Evolutionary conservation across 2,888 invertebrate species (phyloP).

Genomic region (Morpho deidamia): DNA sequence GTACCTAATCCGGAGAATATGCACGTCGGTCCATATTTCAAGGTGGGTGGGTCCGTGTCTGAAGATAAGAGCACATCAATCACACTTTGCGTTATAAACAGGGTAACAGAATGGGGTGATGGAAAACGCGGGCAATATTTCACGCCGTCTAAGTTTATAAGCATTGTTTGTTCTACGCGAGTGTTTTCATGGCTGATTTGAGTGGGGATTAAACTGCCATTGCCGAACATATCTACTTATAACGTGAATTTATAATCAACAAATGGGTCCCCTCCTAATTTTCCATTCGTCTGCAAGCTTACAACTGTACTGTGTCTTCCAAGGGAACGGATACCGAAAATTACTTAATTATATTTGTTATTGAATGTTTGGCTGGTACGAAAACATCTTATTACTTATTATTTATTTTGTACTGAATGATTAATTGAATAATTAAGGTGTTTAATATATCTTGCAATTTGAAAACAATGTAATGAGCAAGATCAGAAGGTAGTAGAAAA

Average conservation of each 20-base stretch:
- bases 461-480: too few relatives aligned
- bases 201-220: slow-evolving; percentile 11
- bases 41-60: slow-evolving; percentile 46
- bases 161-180: slow-evolving; percentile 31
- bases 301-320: too few relatives aligned
- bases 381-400: too few relatives aligned
- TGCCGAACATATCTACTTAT: slow-evolving; percentile 1
- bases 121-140: slow-evolving; percentile 38
- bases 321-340: too few relatives aligned
- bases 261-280: neutral
- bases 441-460: too few relatives aligned
- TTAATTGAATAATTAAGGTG: too few relatives aligned
- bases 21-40: slow-evolving; percentile 53
- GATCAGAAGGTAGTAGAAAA: too few relatives aligned
- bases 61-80: slow-evolving; percentile 69
- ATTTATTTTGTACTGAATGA: too few relatives aligned
- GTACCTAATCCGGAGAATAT: slow-evolving; percentile 36
- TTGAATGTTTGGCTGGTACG: too few relatives aligned
- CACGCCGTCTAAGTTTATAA: slow-evolving; percentile 43
- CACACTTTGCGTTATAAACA: slow-evolving; percentile 65
- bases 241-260: neutral
- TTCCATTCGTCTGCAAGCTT: neutral
- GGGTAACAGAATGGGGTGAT: slow-evolving; percentile 18
- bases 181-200: slow-evolving; percentile 26
- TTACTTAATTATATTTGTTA: too few relatives aligned